Evolutionary conservation across 1,140 invertebrate genomes (phyloP).

Genomic region (Apis mellifera): DNA sequence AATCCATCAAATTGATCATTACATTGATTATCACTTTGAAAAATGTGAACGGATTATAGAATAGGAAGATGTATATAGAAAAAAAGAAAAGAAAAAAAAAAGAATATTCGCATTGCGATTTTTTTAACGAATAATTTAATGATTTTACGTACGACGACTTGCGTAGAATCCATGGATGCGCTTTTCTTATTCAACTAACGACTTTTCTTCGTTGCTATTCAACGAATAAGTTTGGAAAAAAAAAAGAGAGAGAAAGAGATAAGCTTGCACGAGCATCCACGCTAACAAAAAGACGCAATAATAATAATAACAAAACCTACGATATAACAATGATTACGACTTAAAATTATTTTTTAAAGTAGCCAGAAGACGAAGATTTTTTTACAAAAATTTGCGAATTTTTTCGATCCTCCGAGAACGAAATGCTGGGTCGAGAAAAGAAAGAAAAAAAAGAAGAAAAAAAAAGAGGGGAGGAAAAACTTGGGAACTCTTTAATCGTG

Average conservation of each 20-base stretch:
- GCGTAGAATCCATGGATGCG: background rate
- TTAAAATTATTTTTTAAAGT: too few species aligned
- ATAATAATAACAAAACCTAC: too few species aligned
- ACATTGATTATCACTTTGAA: background rate
- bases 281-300: too few species aligned
- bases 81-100: background rate
- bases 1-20: background rate
- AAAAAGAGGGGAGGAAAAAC: background rate
- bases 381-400: too few species aligned
- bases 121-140: background rate
- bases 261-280: too few species aligned
- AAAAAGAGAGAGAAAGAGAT: background rate
- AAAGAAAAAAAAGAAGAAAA: background rate
- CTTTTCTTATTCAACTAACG: too few species aligned
- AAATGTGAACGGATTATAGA: background rate
- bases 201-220: background rate
- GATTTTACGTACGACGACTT: too few species aligned
- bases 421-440: too few species aligned
- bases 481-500: constrained; percentile 45
- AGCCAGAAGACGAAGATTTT: too few species aligned
- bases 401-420: too few species aligned
- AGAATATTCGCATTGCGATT: background rate
- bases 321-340: too few species aligned
- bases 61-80: background rate
- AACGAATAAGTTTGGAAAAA: background rate